Evolutionary conservation across 2,113 vertebrate genomes (phyloP).

Genomic region (Embiotoca jacksoni): DNA sequence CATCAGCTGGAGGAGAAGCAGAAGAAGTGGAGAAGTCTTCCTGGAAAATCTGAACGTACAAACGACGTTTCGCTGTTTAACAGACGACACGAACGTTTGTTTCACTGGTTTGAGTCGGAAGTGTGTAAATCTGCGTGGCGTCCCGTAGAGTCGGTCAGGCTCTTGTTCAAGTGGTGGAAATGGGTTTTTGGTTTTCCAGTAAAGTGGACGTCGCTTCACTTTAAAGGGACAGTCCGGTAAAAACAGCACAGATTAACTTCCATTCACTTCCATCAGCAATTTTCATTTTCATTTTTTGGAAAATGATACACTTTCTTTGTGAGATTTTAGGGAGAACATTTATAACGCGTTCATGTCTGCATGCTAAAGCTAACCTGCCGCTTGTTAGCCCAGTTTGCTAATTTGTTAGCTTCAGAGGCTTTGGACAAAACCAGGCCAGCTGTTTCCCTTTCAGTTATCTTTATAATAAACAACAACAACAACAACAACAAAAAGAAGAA

Average conservation of each 20-base stretch:
- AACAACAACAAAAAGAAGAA: too few species aligned
- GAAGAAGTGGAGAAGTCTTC: conserved; percentile 25
- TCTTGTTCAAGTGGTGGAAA: not conserved
- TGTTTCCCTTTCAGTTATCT: too few species aligned
- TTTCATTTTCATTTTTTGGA: too few species aligned
- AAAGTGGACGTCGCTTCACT: not conserved
- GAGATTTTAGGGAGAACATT: too few species aligned
- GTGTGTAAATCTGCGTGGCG: not conserved
- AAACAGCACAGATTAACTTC: conserved; percentile 2
- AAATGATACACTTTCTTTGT: not conserved
- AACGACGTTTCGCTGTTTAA: conserved; percentile 23
- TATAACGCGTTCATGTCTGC: too few species aligned
- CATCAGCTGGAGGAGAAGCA: conserved; percentile 16
- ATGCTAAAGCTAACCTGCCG: not conserved
- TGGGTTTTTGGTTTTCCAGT: not conserved
- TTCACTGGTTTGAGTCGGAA: conserved; percentile 2
- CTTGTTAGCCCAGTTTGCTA: not conserved
- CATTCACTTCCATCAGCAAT: not conserved
- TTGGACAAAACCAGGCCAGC: not conserved
- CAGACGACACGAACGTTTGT: conserved; percentile 14
- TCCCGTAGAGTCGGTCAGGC: conserved; percentile 18
- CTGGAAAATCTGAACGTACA: conserved; percentile 6
- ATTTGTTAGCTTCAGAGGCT: not conserved
- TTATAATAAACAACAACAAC: too few species aligned
- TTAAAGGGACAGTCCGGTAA: not conserved